Evolutionary conservation across 64 coral and sea anemone species (phyloP).

Genomic region (Stichodactyla mertensii): DNA sequence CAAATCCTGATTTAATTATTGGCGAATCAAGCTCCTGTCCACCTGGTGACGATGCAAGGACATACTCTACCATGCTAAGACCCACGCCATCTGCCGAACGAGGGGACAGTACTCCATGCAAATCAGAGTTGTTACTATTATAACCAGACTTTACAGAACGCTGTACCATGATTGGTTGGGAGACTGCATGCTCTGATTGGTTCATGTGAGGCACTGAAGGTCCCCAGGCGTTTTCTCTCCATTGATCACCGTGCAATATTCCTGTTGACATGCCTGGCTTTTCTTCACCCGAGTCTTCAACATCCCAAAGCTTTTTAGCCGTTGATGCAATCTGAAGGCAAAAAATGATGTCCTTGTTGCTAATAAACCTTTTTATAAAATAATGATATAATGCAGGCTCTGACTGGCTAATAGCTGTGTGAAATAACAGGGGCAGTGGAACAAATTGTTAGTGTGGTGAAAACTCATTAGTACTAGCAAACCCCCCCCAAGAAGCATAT

Average conservation of each 20-base stretch:
- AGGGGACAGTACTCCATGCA: conserved; percentile 83
- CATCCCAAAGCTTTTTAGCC: conserved; percentile 97
- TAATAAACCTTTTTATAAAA: no score
- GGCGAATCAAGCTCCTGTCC: conserved; percentile 92
- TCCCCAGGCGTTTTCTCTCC: conserved; percentile 81
- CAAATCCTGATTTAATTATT: conserved; percentile 90
- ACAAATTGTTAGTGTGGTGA: no score
- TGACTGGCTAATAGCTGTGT: no score
- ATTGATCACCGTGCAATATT: conserved; percentile 80
- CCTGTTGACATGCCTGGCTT: conserved; percentile 64
- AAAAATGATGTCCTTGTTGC: not conserved
- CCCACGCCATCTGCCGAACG: conserved; percentile 89
- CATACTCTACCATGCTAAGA: conserved; percentile 92
- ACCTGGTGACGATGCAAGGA: conserved; percentile 75
- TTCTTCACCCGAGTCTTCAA: conserved; percentile 77
- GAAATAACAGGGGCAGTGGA: no score
- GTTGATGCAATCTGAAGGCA: conserved; percentile 79
- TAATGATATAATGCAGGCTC: no score
- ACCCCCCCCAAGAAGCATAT: no score
- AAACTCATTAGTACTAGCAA: no score
- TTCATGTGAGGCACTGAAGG: conserved; percentile 85
- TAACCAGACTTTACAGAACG: conserved; percentile 75
- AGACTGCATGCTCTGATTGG: conserved; percentile 97
- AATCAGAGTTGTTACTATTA: conserved; percentile 54
- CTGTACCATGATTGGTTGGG: conserved; percentile 96